These are phyloP conservation scores for Zeuzera pyrina DNA, from an alignment of 2,888 invertebrate genomes.

Conservation along the genomic window DNA sequence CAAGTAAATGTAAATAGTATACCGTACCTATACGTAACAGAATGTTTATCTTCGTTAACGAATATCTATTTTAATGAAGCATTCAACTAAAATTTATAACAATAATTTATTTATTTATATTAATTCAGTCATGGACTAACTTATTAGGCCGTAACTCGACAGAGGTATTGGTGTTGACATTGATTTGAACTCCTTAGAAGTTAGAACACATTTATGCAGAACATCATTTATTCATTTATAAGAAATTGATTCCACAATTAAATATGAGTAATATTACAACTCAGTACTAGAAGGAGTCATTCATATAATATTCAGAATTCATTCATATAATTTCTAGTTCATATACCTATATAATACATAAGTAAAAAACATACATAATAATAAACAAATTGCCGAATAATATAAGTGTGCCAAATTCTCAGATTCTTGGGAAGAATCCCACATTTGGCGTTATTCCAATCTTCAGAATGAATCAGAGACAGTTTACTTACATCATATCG, in stretches of 20 bases:
- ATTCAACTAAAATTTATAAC: too few species aligned
- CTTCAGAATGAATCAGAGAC: conserved; percentile 47
- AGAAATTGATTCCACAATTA: neutral
- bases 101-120: too few species aligned
- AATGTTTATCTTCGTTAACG: too few species aligned
- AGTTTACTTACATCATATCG: conserved; percentile 45
- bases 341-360: neutral
- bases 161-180: too few species aligned
- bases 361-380: neutral
- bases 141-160: too few species aligned
- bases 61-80: too few species aligned
- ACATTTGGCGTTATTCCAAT: conserved; percentile 57
- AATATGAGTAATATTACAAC: neutral
- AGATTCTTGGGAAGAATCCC: conserved; percentile 40
- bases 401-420: conserved; percentile 61
- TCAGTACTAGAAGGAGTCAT: neutral
- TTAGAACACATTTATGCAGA: too few species aligned
- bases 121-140: too few species aligned
- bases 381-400: conserved; percentile 39
- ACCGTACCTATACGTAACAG: too few species aligned
- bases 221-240: neutral
- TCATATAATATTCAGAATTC: neutral
- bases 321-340: neutral
- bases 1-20: too few species aligned
- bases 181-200: too few species aligned